Base-by-base conservation (phyloP, 2,797 vertebrate species). In the Cyclopterus lumpus region DNA sequence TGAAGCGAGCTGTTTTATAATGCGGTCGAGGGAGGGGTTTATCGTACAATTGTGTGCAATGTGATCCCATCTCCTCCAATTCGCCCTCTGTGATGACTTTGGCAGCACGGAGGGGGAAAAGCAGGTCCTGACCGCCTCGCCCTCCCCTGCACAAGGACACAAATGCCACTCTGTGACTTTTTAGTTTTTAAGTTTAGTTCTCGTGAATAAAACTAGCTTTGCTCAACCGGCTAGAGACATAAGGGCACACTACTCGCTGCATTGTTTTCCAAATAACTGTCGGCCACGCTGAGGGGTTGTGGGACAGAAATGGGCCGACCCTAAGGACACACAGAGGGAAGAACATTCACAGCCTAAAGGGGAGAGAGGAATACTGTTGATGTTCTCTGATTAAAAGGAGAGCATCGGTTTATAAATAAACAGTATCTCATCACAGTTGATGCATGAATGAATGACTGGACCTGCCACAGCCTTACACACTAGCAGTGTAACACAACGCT, bases 21-120 rank as follows among this genome's bases (percentile, higher is more conserved):
- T 76, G 83, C 36, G 69, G 71, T 66, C 8, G 4, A 67, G 59
- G 73, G 77, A 82, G 75, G 22, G 67, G 51, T 87, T 77, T 59
- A 88, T 77, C 63, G 8, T 61, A 65, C 58, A 77, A 75, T 90
- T 83, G 73, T 26, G 67, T 89, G 78, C 80, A 80, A 84, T 53
- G 18, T 62, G 85, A 87, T 80, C 79, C 81, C 64, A 66, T 84
- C 78, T 71, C 64, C 67, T 88, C 72, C 46, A 71, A 8, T 79
- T 89, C 78, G 71, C 58, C 68, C 70, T 70, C 62, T 20, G 0
- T 83, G 83, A 86, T 89, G 75, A 80, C 64, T 88, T 88, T 89
- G 84, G 86, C 82, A 87, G 75, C 15, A 26, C 55, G 42, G 69
- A 81, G 44, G 73, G 76, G 68, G 64, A 84, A 89, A 82, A 67